Conservation (phyloP, 1,140 invertebrate genomes). For the Arion vulgaris region DNA sequence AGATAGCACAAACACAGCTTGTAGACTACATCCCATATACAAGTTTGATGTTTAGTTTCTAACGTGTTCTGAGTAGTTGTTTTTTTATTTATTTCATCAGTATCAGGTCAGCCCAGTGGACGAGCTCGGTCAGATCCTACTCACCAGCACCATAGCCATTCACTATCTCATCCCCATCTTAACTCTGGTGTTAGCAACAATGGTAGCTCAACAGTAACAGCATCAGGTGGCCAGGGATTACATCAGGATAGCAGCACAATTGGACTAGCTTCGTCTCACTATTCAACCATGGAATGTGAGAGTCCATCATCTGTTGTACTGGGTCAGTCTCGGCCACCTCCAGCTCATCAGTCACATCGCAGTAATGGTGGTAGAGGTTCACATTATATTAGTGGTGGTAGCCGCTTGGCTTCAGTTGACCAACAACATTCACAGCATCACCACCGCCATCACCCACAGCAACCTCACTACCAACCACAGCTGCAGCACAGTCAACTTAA, state of each 20-base stretch:
- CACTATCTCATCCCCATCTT: conserved; percentile 47
- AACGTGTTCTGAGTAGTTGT: no score
- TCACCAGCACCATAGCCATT: conserved; percentile 68
- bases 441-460: conserved; percentile 7
- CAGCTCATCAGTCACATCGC: conserved; percentile 38
- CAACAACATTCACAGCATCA: conserved; percentile 58
- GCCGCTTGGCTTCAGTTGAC: conserved; percentile 46
- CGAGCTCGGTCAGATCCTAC: conserved; percentile 74
- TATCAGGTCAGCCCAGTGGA: conserved; percentile 63
- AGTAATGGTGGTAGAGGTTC: neutral
- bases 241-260: neutral
- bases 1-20: no score
- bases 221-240: conserved; percentile 37
- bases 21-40: no score
- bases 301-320: conserved; percentile 20
- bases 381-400: conserved; percentile 35
- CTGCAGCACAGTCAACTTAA: neutral
- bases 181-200: no score
- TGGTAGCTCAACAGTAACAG: conserved; percentile 44
- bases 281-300: conserved; percentile 36
- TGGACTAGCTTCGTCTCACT: neutral
- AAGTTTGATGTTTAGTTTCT: no score
- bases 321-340: conserved; percentile 16
- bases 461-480: neutral
- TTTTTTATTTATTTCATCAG: conserved; percentile 47